These are phyloP conservation scores for Epinephelus fuscoguttatus DNA, from an alignment of 2,113 vertebrate genomes.

Conservation along the genomic window DNA sequence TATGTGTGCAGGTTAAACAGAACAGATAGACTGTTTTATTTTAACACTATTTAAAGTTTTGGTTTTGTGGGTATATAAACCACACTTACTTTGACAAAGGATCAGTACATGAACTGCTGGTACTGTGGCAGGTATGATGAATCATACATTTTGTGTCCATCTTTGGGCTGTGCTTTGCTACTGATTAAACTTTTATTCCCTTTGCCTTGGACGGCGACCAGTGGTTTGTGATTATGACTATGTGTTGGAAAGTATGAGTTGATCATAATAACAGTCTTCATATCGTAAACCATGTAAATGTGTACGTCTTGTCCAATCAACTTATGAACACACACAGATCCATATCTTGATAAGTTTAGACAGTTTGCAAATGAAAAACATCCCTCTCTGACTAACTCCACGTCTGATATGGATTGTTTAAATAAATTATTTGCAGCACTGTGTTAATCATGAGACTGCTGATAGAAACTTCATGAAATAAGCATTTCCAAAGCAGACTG, in stretches of 20 bases:
- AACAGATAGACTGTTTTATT: too few species aligned
- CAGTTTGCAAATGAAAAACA: not conserved
- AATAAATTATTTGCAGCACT: constrained; percentile 34
- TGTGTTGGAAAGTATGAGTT: constrained; percentile 2
- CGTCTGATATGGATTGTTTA: constrained; percentile 40
- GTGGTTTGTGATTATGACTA: not conserved
- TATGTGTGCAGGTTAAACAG: not conserved
- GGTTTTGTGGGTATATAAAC: not conserved
- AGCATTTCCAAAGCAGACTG: constrained; percentile 14
- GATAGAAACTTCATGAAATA: constrained; percentile 38
- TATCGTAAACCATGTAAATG: not conserved
- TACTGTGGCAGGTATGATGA: not conserved
- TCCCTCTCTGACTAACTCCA: constrained; percentile 4
- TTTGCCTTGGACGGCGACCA: not conserved
- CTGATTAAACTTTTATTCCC: constrained; percentile 6
- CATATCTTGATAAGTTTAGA: not conserved
- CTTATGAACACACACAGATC: too few species aligned
- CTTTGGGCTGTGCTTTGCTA: not conserved
- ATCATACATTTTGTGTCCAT: not conserved
- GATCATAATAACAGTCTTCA: not conserved
- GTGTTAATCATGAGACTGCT: constrained; percentile 40
- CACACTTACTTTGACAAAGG: not conserved
- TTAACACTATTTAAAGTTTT: not conserved
- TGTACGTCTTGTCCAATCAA: not conserved
- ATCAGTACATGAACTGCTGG: not conserved